phyloP scores from a whole-genome alignment of 2,888 invertebrate species.

The Mimas tiliae region DNA sequence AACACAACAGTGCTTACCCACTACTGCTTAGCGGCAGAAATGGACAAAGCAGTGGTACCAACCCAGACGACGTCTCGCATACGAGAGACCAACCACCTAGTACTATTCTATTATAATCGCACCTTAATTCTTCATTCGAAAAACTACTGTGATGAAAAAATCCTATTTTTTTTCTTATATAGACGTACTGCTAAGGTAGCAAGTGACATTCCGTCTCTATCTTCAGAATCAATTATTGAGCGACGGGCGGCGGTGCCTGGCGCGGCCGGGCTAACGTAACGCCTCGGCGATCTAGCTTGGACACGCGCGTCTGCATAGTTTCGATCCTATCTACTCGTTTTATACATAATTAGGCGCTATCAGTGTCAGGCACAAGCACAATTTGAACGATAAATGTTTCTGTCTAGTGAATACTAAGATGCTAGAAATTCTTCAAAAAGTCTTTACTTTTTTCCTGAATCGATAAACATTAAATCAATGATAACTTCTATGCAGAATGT shows the following conservation, averaged over 20 bases:
- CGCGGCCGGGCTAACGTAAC: slow-evolving; percentile 35
- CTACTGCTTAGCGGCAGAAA: too few species aligned
- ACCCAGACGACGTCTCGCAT: too few species aligned
- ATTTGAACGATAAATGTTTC: background rate
- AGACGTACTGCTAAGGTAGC: slow-evolving; percentile 24
- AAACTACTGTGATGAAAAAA: too few species aligned
- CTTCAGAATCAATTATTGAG: slow-evolving; percentile 72
- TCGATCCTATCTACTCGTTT: slow-evolving; percentile 8
- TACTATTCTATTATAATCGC: too few species aligned
- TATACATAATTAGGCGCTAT: slow-evolving; percentile 25
- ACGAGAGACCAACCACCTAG: too few species aligned
- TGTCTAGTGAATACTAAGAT: background rate
- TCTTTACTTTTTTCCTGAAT: too few species aligned
- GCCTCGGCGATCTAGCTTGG: slow-evolving; percentile 9
- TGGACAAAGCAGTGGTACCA: too few species aligned
- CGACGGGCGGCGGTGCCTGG: slow-evolving; percentile 57
- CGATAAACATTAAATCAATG: too few species aligned
- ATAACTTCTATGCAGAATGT: too few species aligned
- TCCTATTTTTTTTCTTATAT: background rate
- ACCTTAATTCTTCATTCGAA: background rate
- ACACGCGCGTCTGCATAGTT: slow-evolving; percentile 28
- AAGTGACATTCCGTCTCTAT: slow-evolving; percentile 70
- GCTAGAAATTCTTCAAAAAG: too few species aligned
- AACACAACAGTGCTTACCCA: too few species aligned
- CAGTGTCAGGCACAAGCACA: background rate